These are phyloP conservation scores for Dasyurus viverrinus DNA, from an alignment of 2,113 vertebrate species.

Conservation along the genomic window DNA sequence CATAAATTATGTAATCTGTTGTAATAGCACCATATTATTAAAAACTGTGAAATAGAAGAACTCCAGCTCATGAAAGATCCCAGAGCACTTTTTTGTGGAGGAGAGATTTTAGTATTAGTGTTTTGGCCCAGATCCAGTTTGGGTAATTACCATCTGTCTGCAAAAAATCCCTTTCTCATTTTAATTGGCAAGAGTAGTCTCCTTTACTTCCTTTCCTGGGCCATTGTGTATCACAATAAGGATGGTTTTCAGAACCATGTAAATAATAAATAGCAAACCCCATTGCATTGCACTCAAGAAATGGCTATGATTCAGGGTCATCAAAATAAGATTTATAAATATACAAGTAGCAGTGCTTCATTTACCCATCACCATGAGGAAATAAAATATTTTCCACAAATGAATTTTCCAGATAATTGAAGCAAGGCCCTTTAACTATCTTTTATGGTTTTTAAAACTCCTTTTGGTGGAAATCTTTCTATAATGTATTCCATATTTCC, in stretches of 20 bases:
- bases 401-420: neutral
- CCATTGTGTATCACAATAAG: constrained; percentile 50
- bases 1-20: constrained; percentile 20
- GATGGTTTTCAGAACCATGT: constrained; percentile 38
- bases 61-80: constrained; percentile 9
- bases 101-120: constrained; percentile 11
- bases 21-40: neutral
- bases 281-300: constrained; percentile 29
- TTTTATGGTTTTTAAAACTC: constrained; percentile 22
- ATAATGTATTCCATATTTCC: constrained; percentile 7
- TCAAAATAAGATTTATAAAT: constrained; percentile 44
- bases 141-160: neutral
- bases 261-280: constrained; percentile 60
- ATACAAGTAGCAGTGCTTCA: neutral
- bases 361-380: neutral
- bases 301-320: neutral
- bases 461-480: neutral
- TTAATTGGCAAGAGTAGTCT: constrained; percentile 36
- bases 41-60: constrained; percentile 11
- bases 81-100: neutral
- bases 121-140: constrained; percentile 3
- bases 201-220: constrained; percentile 47
- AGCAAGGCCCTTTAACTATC: neutral
- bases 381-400: constrained; percentile 12
- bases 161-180: constrained; percentile 44